These are phyloP conservation scores for Harpegnathos saltator DNA, from an alignment of 1,140 invertebrate genomes.

Conservation along the genomic window DNA sequence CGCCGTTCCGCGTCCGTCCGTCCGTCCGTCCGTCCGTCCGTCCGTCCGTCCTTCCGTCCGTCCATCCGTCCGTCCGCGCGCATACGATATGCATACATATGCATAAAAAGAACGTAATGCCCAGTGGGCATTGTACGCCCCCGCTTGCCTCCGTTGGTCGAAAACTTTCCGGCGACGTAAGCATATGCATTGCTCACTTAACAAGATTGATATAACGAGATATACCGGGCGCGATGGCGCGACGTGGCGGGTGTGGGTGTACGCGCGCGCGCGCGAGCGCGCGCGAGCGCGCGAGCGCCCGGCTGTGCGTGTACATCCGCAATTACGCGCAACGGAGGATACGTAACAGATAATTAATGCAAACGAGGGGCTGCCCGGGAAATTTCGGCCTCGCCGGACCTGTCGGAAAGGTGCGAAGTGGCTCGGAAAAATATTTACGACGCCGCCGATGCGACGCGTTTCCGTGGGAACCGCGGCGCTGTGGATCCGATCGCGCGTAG, in stretches of 20 bases:
- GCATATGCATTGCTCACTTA: slow-evolving; percentile 84
- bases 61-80: slow-evolving; percentile 58
- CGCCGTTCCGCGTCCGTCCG: slow-evolving; percentile 43
- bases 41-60: slow-evolving; percentile 49
- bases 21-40: slow-evolving; percentile 51
- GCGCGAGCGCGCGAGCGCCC: slow-evolving; percentile 46
- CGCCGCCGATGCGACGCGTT: background rate
- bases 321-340: slow-evolving; percentile 72
- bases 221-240: slow-evolving; percentile 32
- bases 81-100: slow-evolving; percentile 79
- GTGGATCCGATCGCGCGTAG: background rate
- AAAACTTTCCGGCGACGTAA: slow-evolving; percentile 74
- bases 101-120: slow-evolving; percentile 73
- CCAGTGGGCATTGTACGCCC: slow-evolving; percentile 81
- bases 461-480: background rate
- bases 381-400: slow-evolving; percentile 64
- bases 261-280: background rate
- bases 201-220: slow-evolving; percentile 79
- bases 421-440: slow-evolving; percentile 67
- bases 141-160: slow-evolving; percentile 68
- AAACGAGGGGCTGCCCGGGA: slow-evolving; percentile 64
- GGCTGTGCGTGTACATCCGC: slow-evolving; percentile 73
- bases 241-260: too few relatives aligned
- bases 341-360: slow-evolving; percentile 74
- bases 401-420: slow-evolving; percentile 68